Percentiles rank a stretch among this genome's conserved stretches.
These are phyloP conservation scores for Lanistes nyassanus DNA, from an alignment of 1,140 invertebrate genomes.

Conservation along the genomic window DNA sequence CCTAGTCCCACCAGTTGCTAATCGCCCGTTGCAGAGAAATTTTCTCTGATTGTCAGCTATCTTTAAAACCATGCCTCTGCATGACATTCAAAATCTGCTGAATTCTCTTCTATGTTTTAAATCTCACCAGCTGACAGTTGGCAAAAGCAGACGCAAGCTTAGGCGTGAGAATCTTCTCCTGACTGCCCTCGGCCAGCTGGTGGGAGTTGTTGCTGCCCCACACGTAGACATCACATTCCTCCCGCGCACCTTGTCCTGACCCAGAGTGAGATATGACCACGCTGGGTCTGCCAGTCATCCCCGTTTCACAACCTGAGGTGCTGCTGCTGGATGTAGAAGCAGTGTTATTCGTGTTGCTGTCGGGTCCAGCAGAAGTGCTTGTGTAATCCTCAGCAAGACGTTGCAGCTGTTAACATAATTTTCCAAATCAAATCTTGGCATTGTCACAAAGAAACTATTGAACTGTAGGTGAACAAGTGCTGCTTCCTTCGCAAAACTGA, in stretches of 20 bases:
- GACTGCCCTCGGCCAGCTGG: slow-evolving; percentile 73
- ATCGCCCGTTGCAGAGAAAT: too few relatives aligned
- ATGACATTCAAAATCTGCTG: too few relatives aligned
- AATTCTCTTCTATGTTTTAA: too few relatives aligned
- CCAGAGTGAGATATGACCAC: slow-evolving; percentile 16
- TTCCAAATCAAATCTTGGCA: background rate
- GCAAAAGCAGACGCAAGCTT: slow-evolving; percentile 71
- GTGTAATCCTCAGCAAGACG: slow-evolving; percentile 67
- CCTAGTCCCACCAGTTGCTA: too few relatives aligned
- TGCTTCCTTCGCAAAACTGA: too few relatives aligned
- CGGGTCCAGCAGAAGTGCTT: slow-evolving; percentile 56
- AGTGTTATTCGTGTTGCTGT: slow-evolving; percentile 46
- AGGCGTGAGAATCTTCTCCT: slow-evolving; percentile 74
- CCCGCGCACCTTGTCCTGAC: slow-evolving; percentile 11
- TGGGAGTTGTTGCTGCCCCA: slow-evolving; percentile 79
- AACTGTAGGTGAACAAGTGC: too few relatives aligned
- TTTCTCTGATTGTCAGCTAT: too few relatives aligned
- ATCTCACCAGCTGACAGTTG: slow-evolving; percentile 71
- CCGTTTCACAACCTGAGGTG: slow-evolving; percentile 1
- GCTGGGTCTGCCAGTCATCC: background rate
- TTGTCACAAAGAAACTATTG: background rate
- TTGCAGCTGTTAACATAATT: slow-evolving; percentile 60
- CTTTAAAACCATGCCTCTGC: too few relatives aligned
- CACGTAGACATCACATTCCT: slow-evolving; percentile 72
- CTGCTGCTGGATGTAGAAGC: slow-evolving; percentile 13